A percentile compares a stretch with the other conserved stretches of the same genome.
Evolutionary conservation across 2,888 invertebrate species (phyloP).

Genomic region (Tachina grossa): DNA sequence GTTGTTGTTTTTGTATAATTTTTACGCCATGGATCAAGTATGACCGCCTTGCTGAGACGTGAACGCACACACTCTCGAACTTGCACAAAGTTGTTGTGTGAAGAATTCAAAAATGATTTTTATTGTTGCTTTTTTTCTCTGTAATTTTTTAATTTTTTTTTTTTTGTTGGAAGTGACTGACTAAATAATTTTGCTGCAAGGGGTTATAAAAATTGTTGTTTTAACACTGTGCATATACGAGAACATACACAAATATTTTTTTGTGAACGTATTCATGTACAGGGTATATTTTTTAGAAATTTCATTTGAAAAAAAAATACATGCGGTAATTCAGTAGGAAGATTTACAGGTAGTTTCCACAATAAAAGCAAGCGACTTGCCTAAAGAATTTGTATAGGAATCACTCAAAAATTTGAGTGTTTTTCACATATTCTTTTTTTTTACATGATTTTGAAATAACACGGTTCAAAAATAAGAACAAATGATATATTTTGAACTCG

Average conservation of each 20-base stretch:
- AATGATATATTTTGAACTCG: no score
- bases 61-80: conserved; percentile 22
- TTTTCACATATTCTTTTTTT: no score
- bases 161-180: conserved; percentile 50
- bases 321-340: no score
- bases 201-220: conserved; percentile 59
- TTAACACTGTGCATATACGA: conserved; percentile 32
- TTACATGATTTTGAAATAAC: no score
- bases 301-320: no score
- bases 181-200: conserved; percentile 59
- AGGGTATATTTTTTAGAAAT: no score
- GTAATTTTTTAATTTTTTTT: background rate
- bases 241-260: background rate
- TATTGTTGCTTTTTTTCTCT: conserved; percentile 8
- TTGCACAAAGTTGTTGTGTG: conserved; percentile 43
- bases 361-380: no score
- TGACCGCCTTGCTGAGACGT: conserved; percentile 34
- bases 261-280: conserved; percentile 3
- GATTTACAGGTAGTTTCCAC: no score
- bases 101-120: conserved; percentile 52
- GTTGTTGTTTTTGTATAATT: conserved; percentile 46
- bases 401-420: no score
- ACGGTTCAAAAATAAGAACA: no score
- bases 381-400: no score
- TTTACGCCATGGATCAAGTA: conserved; percentile 65